Evolutionary conservation across 2,113 vertebrate genomes (phyloP).

Genomic region (Silurus glanis): DNA sequence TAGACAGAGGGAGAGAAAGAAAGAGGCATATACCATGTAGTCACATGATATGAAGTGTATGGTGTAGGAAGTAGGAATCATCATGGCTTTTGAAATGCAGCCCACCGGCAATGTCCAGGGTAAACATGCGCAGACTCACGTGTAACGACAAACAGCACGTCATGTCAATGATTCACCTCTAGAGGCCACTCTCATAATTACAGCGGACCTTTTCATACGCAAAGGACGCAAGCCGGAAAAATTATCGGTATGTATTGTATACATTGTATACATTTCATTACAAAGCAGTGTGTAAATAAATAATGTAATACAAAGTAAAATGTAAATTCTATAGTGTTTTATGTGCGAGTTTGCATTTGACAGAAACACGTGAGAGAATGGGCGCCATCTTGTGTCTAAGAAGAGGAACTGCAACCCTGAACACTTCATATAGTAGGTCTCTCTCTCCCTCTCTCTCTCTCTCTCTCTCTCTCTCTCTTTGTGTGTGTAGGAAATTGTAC

Average conservation of each 20-base stretch:
- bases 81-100: background rate
- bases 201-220: too few relatives aligned
- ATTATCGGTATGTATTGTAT: too few relatives aligned
- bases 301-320: background rate
- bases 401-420: background rate
- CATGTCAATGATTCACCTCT: too few relatives aligned
- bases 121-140: background rate
- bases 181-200: too few relatives aligned
- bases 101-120: background rate
- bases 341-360: background rate
- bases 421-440: background rate
- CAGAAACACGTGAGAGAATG: background rate
- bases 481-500: background rate
- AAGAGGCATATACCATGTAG: background rate
- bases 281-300: background rate
- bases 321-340: background rate
- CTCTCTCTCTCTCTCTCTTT: background rate
- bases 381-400: background rate
- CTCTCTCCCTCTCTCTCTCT: conserved; percentile 15
- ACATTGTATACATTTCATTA: background rate
- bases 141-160: too few relatives aligned
- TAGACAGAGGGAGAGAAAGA: background rate
- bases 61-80: background rate
- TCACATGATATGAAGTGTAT: background rate
- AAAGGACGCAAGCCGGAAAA: too few relatives aligned